These are phyloP conservation scores for Gambusia yucatana DNA, from an alignment of 2,797 vertebrate genomes.

Conservation along the genomic window DNA sequence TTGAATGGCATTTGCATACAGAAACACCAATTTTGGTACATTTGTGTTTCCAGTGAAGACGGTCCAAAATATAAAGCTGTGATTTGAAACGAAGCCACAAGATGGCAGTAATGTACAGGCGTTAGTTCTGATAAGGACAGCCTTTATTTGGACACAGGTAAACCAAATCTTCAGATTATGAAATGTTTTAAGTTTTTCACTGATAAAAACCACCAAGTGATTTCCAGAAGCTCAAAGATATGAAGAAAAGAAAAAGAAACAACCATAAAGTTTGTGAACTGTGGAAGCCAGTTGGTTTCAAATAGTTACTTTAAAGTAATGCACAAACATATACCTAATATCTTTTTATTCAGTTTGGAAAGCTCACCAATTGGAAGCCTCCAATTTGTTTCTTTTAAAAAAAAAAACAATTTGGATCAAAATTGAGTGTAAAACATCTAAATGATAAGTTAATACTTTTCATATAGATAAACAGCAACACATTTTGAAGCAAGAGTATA, in stretches of 20 bases:
- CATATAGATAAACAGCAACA: constrained; percentile 4
- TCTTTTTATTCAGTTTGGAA: too few relatives aligned
- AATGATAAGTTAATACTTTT: constrained; percentile 11
- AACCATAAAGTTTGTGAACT: not conserved
- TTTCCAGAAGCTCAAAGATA: not conserved
- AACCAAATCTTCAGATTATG: not conserved
- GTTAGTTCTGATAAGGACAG: not conserved
- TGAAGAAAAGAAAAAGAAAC: not conserved
- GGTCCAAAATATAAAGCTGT: constrained; percentile 11
- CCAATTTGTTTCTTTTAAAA: not conserved
- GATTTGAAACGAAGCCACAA: not conserved
- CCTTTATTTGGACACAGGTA: not conserved
- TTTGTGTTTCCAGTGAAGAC: not conserved
- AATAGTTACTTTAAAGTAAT: not conserved
- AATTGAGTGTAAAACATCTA: constrained; percentile 19
- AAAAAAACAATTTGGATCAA: not conserved
- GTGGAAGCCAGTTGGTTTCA: not conserved
- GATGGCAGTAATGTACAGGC: not conserved
- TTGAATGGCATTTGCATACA: not conserved
- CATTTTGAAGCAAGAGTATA: constrained; percentile 29
- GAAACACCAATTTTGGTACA: too few relatives aligned
- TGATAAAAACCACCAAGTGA: not conserved
- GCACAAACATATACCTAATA: not conserved
- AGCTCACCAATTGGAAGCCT: not conserved
- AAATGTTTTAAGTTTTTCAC: not conserved